phyloP scores from a whole-genome alignment of 2,888 invertebrate species.

The Lamellibrachia satsuma region DNA sequence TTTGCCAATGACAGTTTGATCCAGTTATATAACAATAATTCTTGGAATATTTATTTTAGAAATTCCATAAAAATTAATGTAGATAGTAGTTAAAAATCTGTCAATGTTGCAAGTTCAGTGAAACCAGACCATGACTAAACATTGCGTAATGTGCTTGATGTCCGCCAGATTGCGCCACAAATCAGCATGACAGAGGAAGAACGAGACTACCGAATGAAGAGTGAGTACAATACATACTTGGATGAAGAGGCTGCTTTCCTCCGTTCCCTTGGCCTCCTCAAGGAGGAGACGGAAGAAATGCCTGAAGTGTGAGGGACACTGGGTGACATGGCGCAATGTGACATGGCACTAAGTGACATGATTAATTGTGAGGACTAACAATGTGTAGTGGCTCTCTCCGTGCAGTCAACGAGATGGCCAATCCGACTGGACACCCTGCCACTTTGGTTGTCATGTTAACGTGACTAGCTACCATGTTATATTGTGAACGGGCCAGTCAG shows the following conservation, averaged over 20 bases:
- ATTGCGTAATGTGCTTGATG: neutral
- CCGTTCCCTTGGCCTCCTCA: constrained; percentile 57
- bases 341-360: neutral
- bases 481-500: neutral
- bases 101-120: neutral
- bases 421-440: neutral
- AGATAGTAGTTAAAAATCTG: neutral
- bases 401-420: neutral
- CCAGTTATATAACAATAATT: neutral
- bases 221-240: constrained; percentile 58
- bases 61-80: neutral
- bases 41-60: neutral
- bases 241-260: constrained; percentile 61
- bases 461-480: neutral
- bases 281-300: constrained; percentile 55
- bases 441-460: neutral
- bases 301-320: neutral
- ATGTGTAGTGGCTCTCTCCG: neutral
- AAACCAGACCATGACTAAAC: neutral
- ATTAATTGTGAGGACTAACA: neutral
- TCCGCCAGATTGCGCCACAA: constrained; percentile 61
- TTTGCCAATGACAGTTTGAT: neutral
- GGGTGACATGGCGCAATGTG: too few species aligned
- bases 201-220: constrained; percentile 53
- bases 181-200: constrained; percentile 62